phyloP scores from a whole-genome alignment of 2,113 vertebrate species.

The Ahaetulla prasina region DNA sequence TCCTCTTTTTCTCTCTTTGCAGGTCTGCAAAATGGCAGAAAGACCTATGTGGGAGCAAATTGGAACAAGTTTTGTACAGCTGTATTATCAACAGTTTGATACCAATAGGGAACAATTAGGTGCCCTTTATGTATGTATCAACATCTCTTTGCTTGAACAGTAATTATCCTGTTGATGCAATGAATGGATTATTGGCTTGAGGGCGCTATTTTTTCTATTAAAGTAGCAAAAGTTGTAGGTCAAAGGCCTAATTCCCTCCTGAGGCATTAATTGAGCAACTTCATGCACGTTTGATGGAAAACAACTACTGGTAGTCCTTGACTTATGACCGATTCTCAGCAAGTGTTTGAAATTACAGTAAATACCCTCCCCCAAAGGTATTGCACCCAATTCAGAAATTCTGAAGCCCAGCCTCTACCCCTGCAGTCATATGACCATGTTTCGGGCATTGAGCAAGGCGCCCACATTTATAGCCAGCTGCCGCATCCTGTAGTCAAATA shows the following conservation, averaged over 20 bases:
- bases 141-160: background rate
- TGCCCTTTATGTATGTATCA: slow-evolving; percentile 68
- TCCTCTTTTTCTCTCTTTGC: background rate
- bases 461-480: background rate
- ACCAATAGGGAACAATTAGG: slow-evolving; percentile 60
- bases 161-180: background rate
- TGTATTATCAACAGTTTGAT: slow-evolving; percentile 71
- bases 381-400: background rate
- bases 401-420: background rate
- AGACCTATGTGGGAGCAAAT: slow-evolving; percentile 72
- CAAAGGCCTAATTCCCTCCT: background rate
- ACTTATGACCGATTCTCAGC: background rate
- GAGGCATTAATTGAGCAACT: background rate
- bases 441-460: background rate
- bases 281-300: background rate
- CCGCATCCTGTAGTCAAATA: background rate
- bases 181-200: background rate
- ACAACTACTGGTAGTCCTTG: too few species aligned
- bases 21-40: slow-evolving; percentile 16
- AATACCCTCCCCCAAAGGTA: background rate
- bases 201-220: background rate
- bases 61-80: slow-evolving; percentile 65
- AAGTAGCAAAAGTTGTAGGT: background rate
- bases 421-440: background rate
- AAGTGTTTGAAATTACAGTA: background rate